Conservation (phyloP, 2,888 invertebrate genomes). For the Spisula subtruncata region DNA sequence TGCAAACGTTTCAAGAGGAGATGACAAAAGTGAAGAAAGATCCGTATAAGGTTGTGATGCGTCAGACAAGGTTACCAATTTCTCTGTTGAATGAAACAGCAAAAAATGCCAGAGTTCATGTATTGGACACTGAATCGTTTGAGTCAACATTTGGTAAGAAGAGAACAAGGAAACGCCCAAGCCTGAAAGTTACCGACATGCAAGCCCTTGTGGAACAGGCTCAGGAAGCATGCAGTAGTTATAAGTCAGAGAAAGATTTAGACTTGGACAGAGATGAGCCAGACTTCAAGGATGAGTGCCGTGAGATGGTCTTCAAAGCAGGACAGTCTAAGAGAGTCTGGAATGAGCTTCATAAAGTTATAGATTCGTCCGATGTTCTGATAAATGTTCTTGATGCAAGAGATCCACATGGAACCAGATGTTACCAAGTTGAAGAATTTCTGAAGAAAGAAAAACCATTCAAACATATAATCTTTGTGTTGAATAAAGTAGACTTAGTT, state of each 20-base stretch:
- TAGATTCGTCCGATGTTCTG: constrained; percentile 99
- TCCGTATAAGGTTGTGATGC: constrained; percentile 99
- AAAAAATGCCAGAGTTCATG: constrained; percentile 95
- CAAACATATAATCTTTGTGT: constrained; percentile 98
- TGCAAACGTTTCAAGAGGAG: constrained; percentile 93
- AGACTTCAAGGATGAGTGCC: constrained; percentile 93
- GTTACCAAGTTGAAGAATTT: constrained; percentile 96
- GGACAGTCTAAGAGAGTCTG: constrained; percentile 98
- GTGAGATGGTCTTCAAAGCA: constrained; percentile 93
- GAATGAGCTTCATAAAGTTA: constrained; percentile 99
- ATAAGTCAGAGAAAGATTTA: constrained; percentile 93
- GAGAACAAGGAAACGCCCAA: constrained; percentile 96
- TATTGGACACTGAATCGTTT: constrained; percentile 98
- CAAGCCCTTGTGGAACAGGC: constrained; percentile 91
- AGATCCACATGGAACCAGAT: constrained; percentile 98
- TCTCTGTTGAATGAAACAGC: constrained; percentile 96
- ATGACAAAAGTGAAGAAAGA: constrained; percentile 97
- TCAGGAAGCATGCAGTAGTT: constrained; percentile 92
- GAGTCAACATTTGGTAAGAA: constrained; percentile 98
- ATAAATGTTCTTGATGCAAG: constrained; percentile 98
- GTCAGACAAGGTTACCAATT: constrained; percentile 97
- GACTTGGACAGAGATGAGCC: constrained; percentile 93
- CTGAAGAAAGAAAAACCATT: constrained; percentile 97
- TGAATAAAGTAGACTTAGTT: constrained; percentile 96
- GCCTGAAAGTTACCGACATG: constrained; percentile 91